A percentile compares a stretch with the other conserved stretches of the same genome.
Conservation (phyloP, 2,888 invertebrate species). For the Frankliniella fusca region DNA sequence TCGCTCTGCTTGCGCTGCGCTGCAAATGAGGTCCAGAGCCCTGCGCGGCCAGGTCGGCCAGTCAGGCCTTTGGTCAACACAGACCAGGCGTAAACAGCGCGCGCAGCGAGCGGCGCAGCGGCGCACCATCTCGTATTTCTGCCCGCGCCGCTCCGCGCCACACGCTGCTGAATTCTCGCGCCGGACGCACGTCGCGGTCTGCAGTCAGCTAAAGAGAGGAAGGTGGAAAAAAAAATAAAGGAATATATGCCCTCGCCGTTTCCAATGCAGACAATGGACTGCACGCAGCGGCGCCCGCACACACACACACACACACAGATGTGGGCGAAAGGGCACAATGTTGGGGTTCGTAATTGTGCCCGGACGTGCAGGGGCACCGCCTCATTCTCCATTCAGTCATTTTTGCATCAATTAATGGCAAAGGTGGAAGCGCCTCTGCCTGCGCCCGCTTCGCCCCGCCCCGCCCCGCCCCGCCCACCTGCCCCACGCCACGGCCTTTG, state of each 20-base stretch:
- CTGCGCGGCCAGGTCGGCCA: not conserved
- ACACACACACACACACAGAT: not conserved
- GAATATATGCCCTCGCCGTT: not conserved
- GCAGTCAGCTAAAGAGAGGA: not conserved
- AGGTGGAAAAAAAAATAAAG: not conserved
- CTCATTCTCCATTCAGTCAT: not conserved
- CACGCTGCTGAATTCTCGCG: not conserved
- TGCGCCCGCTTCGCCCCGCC: not conserved
- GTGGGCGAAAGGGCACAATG: not conserved
- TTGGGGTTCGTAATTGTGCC: not conserved
- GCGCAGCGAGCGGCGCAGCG: not conserved
- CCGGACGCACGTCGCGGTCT: not conserved
- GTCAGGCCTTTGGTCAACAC: conserved; percentile 9
- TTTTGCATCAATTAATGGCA: conserved; percentile 20
- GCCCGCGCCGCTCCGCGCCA: not conserved
- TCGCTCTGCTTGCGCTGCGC: too few species aligned
- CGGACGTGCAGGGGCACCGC: not conserved
- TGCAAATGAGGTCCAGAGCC: conserved; percentile 2
- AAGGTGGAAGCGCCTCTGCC: not conserved
- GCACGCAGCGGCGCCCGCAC: not conserved
- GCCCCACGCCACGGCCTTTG: too few species aligned
- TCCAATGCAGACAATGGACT: not conserved
- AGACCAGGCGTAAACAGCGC: conserved; percentile 5
- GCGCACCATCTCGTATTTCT: not conserved
- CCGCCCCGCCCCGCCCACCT: too few species aligned